A percentile compares a stretch with the other conserved stretches of the same genome.
Evolutionary conservation across 2,888 invertebrate species (phyloP).

Genomic region (Daptonema setosum): DNA sequence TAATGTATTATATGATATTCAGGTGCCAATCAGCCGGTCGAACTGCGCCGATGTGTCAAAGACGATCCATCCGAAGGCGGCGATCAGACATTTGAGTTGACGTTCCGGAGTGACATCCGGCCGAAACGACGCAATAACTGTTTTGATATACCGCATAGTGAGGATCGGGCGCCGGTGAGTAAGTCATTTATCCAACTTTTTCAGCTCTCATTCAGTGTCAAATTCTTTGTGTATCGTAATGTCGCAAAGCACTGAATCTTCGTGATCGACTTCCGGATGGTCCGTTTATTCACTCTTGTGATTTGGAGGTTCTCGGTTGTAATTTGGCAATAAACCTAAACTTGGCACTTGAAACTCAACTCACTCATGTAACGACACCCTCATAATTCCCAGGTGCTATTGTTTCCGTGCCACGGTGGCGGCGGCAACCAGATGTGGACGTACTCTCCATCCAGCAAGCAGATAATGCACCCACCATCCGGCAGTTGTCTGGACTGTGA

Average conservation of each 20-base stretch:
- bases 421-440: constrained; percentile 74
- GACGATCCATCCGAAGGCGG: constrained; percentile 32
- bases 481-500: constrained; percentile 57
- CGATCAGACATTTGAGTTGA: background rate
- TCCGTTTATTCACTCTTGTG: no score
- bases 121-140: constrained; percentile 47
- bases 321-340: no score
- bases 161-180: constrained; percentile 44
- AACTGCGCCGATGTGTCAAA: constrained; percentile 37
- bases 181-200: no score
- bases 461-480: constrained; percentile 50
- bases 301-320: no score
- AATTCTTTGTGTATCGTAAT: no score
- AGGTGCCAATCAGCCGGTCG: constrained; percentile 32
- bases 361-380: no score
- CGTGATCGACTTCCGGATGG: no score
- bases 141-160: constrained; percentile 50
- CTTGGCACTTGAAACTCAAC: no score
- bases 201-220: no score
- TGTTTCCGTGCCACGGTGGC: constrained; percentile 63
- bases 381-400: constrained; percentile 26
- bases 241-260: no score
- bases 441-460: constrained; percentile 43
- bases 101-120: constrained; percentile 43
- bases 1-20: no score